A percentile compares a stretch with the other conserved stretches of the same genome.
phyloP scores from a whole-genome alignment of 2,888 invertebrate species.

The Toxonevra muliebris region DNA sequence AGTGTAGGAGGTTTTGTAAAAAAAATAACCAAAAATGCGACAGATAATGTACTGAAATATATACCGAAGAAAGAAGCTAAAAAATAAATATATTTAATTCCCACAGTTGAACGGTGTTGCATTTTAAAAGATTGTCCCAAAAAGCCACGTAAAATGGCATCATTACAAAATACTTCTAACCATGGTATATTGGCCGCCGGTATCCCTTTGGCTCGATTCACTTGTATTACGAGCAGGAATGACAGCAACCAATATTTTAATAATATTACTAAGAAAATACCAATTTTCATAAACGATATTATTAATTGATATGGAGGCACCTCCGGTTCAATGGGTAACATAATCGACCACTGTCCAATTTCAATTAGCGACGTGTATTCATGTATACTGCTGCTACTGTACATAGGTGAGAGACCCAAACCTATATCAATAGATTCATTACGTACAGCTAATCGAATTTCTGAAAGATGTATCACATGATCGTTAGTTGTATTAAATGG shows the following conservation, averaged over 20 bases:
- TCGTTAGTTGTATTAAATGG: constrained; percentile 25
- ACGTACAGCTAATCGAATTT: constrained; percentile 13
- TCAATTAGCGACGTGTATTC: constrained; percentile 4
- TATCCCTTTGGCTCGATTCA: neutral
- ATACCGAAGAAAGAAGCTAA: too few relatives aligned
- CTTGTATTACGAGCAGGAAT: neutral
- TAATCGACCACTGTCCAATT: neutral
- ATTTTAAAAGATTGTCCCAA: constrained; percentile 7
- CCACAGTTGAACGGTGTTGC: neutral
- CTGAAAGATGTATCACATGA: neutral
- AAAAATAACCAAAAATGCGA: too few relatives aligned
- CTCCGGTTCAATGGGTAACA: constrained; percentile 24
- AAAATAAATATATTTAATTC: neutral
- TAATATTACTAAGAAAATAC: neutral
- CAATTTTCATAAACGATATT: constrained; percentile 9
- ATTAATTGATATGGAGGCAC: constrained; percentile 23
- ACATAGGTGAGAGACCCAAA: constrained; percentile 1
- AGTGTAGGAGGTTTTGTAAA: too few relatives aligned
- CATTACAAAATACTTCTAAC: neutral
- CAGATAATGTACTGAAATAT: too few relatives aligned
- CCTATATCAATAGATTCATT: constrained; percentile 27
- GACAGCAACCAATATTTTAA: neutral
- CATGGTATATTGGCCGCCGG: neutral
- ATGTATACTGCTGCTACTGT: neutral
- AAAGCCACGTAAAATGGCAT: neutral